Percentiles rank a stretch among this genome's conserved stretches.
Evolutionary conservation across 2,113 vertebrate genomes (phyloP).

Genomic region (Patagioenas fasciata): DNA sequence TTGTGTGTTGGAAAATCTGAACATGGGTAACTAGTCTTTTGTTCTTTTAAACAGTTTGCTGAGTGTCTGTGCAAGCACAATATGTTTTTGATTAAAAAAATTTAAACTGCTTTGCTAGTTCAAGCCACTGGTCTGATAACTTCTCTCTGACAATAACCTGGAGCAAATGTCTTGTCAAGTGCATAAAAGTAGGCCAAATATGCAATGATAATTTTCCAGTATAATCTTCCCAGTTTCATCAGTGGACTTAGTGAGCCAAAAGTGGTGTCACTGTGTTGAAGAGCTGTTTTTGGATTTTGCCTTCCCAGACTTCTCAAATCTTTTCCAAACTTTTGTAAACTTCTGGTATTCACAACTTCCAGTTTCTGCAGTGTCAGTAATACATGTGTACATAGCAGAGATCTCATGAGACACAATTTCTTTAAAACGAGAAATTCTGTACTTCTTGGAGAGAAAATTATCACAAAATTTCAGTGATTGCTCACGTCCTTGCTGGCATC

Average conservation of each 20-base stretch:
- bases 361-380: background rate
- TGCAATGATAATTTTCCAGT: background rate
- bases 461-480: background rate
- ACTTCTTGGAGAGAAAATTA: background rate
- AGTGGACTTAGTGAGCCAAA: background rate
- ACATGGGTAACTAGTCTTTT: background rate
- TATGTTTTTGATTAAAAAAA: background rate
- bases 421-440: background rate
- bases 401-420: background rate
- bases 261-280: background rate
- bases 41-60: background rate
- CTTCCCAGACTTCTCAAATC: background rate
- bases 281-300: background rate
- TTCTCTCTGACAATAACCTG: background rate
- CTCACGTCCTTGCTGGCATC: background rate
- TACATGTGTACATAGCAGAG: background rate
- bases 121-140: background rate
- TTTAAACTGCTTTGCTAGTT: background rate
- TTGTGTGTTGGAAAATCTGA: background rate
- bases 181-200: background rate
- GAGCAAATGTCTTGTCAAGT: background rate
- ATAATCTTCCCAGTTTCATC: background rate
- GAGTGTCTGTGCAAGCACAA: background rate
- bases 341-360: background rate
- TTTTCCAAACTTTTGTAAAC: background rate